These are phyloP conservation scores for Cheilosia soror DNA, from an alignment of 2,888 invertebrate genomes.

Conservation along the genomic window DNA sequence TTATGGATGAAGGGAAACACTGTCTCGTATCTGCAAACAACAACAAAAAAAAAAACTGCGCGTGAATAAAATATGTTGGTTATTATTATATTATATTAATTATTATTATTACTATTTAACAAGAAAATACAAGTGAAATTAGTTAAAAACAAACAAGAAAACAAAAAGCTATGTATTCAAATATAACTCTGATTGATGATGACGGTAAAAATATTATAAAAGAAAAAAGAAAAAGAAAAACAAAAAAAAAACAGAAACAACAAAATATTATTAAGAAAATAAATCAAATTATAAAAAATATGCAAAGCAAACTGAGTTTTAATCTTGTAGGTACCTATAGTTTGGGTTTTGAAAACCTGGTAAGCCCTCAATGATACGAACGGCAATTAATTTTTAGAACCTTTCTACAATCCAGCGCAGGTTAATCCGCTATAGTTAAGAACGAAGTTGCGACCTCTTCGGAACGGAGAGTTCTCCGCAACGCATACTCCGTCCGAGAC, in stretches of 20 bases:
- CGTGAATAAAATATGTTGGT: conserved; percentile 71
- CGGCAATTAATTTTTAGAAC: too few relatives aligned
- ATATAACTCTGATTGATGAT: conserved; percentile 64
- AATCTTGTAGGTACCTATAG: background rate
- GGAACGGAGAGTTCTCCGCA: too few relatives aligned
- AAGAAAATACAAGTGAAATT: conserved; percentile 62
- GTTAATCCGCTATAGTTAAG: too few relatives aligned
- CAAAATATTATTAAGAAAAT: conserved; percentile 72
- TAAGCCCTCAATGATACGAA: background rate
- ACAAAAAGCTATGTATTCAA: conserved; percentile 71
- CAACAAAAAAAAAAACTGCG: conserved; percentile 32
- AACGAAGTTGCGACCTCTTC: too few relatives aligned
- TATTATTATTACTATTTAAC: conserved; percentile 69
- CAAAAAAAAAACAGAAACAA: conserved; percentile 48
- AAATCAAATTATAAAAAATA: conserved; percentile 75
- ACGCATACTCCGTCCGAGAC: too few relatives aligned
- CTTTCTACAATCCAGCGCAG: too few relatives aligned
- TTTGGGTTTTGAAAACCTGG: background rate
- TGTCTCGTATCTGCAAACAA: conserved; percentile 56
- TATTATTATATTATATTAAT: conserved; percentile 73
- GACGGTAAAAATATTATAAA: conserved; percentile 64
- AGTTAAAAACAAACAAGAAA: conserved; percentile 63
- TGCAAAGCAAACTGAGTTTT: conserved; percentile 40
- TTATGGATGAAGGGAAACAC: conserved; percentile 48
- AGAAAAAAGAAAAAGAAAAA: conserved; percentile 35